Base-by-base conservation (phyloP, 1,140 invertebrate species). In the Delia radicum region DNA sequence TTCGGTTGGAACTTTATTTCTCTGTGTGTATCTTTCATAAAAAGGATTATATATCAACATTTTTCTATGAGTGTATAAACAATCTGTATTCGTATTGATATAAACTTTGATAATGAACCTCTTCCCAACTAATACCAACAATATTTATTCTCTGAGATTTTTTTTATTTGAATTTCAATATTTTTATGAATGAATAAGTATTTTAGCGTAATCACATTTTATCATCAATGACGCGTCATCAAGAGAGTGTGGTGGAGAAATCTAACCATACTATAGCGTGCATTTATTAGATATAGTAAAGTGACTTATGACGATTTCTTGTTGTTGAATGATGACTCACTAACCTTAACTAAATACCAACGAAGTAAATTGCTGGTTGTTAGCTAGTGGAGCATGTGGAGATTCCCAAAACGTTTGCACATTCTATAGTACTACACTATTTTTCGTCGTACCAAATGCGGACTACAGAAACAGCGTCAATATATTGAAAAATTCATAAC, bases 401-500 rank as follows among this genome's bases (percentile, higher is more conserved):
- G 48, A 55, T 55, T 55, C 48, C 48, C 48, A 2, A 55, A 24
- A 21, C n/a, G 48, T 55, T 48, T 48, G n/a, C 48, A 55, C n/a
- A 55, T 55, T 55, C 48, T 55, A 55, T 21, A 21, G n/a, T n/a
- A n/a, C n/a, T 55, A 55, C 48, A 55, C 18, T n/a, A n/a, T n/a
- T n/a, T n/a, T 18, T 21, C 24, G 48, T 80, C 42, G 80, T 80
- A 79, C 75, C 0, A 21, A 46, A 63, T n/a, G 31, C n/a, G n/a
- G n/a, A n/a, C n/a, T n/a, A n/a, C n/a, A n/a, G n/a, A n/a, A n/a
- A n/a, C n/a, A n/a, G n/a, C n/a, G n/a, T n/a, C n/a, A n/a, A n/a
- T n/a, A n/a, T n/a, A n/a, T n/a, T 76, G 69, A 78, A 76, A 81
- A 80, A 81, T 78, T 83, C 81, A 83, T 83, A 84, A 82, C 82